phyloP scores from a whole-genome alignment of 2,113 vertebrate species.

The Shinisaurus crocodilurus region DNA sequence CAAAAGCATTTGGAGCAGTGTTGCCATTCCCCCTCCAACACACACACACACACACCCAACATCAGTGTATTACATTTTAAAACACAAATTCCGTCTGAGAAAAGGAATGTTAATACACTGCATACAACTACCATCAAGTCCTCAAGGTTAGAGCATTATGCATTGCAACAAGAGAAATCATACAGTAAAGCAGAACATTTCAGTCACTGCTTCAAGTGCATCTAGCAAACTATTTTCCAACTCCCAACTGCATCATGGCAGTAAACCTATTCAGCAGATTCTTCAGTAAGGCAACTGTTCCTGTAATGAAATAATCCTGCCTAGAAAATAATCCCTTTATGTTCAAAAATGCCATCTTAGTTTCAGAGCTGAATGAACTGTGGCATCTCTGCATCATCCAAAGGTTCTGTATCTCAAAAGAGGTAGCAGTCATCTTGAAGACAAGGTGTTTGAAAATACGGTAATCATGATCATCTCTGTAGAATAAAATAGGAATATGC shows the following conservation, averaged over 20 bases:
- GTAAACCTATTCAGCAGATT: constrained; percentile 6
- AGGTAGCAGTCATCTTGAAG: not conserved
- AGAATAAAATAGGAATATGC: not conserved
- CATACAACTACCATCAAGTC: not conserved
- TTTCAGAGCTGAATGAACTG: not conserved
- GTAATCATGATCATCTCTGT: not conserved
- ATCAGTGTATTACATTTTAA: constrained; percentile 29
- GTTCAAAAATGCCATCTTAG: not conserved
- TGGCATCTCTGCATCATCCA: not conserved
- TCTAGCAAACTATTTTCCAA: constrained; percentile 18
- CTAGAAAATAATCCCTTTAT: not conserved
- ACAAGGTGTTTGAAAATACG: not conserved
- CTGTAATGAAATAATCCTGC: not conserved
- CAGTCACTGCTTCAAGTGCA: constrained; percentile 14
- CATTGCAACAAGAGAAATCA: not conserved
- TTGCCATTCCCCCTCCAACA: not conserved
- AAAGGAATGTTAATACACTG: not conserved
- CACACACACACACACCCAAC: not conserved
- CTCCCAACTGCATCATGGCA: not conserved
- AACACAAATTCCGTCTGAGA: constrained; percentile 1
- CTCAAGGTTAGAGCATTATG: constrained; percentile 16
- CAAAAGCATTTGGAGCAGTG: not conserved
- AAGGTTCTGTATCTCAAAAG: not conserved
- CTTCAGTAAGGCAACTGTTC: constrained; percentile 14
- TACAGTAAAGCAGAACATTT: constrained; percentile 18